Percentiles rank a stretch among this genome's conserved stretches.
Evolutionary conservation across 1,140 invertebrate genomes (phyloP).

Genomic region (Pseudomyrmex pallidus): DNA sequence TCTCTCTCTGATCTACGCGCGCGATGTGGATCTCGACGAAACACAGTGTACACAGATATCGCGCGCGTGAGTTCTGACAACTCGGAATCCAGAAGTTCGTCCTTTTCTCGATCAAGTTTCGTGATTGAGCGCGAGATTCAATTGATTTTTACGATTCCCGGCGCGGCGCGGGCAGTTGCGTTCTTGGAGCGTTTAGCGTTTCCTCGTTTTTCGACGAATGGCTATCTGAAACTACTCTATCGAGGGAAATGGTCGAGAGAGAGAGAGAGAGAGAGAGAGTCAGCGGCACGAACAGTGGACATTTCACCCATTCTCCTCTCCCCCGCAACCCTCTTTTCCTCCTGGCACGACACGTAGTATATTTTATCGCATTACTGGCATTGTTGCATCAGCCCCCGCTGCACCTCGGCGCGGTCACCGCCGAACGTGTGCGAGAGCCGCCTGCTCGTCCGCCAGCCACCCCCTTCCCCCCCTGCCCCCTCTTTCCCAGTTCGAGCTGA

Average conservation of each 20-base stretch:
- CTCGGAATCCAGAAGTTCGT: background rate
- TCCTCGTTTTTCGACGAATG: constrained; percentile 61
- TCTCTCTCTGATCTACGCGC: constrained; percentile 15
- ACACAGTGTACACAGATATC: background rate
- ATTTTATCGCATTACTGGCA: constrained; percentile 82
- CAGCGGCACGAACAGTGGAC: constrained; percentile 70
- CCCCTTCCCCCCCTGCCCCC: too few species aligned
- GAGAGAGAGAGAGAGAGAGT: constrained; percentile 27
- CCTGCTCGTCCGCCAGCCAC: constrained; percentile 43
- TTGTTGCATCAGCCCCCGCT: constrained; percentile 79
- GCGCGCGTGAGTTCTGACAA: constrained; percentile 10
- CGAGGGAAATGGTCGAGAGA: constrained; percentile 51
- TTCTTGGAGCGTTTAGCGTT: constrained; percentile 63
- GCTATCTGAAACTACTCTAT: constrained; percentile 59
- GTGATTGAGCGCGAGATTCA: background rate
- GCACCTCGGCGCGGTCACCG: constrained; percentile 64
- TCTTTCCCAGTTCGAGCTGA: constrained; percentile 63
- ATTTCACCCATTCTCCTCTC: constrained; percentile 68
- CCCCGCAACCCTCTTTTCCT: constrained; percentile 27
- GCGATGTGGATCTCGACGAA: constrained; percentile 8
- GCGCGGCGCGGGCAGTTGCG: background rate
- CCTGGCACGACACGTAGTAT: constrained; percentile 75
- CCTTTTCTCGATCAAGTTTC: too few species aligned
- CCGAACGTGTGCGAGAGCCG: constrained; percentile 60
- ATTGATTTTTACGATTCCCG: constrained; percentile 55